Evolutionary conservation across 2,888 invertebrate species (phyloP), one percentile per base, ranked within the genome.

Genomic region (Nudaria mundana): DNA sequence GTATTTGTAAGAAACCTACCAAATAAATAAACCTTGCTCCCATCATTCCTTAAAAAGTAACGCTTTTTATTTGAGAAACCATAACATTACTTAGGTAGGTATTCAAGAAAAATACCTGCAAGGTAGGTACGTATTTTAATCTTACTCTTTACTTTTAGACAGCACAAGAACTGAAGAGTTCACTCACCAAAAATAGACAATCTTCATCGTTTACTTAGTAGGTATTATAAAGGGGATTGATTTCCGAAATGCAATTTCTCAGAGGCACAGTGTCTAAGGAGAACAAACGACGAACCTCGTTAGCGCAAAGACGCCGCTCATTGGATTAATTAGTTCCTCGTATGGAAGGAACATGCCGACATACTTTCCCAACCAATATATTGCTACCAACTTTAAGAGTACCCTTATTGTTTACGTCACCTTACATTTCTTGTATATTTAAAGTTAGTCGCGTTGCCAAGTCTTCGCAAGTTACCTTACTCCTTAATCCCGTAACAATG

Each of bases 241-340:
- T 77, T 70, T 68, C 66, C 45, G 55, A 66, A 80, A 76, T 60
- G 71, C 69, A 81, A 79, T 81, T 78, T 77, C 71, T 68, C 67
- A 60, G 71, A 65, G 63, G 63, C 65, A 60, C 44, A 66, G 56
- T 64, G 66, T 64, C 59, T 63, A 68, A 70, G 70, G 67, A 67
- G 71, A 66, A 64, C 71, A 80, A 82, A 81, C 77, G 81, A 81
- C 83, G 74, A 73, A 68, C 71, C 77, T 83, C 76, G 83, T 84
- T 85, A 83, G 76, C 71, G 72, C 76, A 74, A 78, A 83, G 78
- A 75, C 72, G 73, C 72, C 74, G 74, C 72, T 84, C 79, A 85
- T 85, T 82, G 81, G 82, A 85, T 85, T 85, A 86, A 86, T 85
- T 84, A 82, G 82, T 82, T 76, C 70, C 68, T 64, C 68, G 74